phyloP scores from a whole-genome alignment of 2,797 vertebrate genomes.

The Kryptopterus vitreolus region DNA sequence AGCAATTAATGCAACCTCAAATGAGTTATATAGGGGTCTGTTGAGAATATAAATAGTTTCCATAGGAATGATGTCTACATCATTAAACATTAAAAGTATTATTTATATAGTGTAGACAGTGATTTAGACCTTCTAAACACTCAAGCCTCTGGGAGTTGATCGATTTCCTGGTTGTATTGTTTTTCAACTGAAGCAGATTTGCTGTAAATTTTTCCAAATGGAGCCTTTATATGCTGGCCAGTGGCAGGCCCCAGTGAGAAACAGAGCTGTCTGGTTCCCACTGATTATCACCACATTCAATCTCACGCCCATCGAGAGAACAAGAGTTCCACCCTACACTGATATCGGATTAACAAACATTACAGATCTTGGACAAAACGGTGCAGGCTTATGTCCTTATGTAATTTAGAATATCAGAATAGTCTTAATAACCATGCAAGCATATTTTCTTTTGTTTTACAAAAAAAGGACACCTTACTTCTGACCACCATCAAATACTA shows the following conservation, averaged over 20 bases:
- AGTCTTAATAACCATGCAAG: too few relatives aligned
- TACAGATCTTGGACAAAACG: background rate
- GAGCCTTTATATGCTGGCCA: constrained; percentile 51
- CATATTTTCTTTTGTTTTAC: too few relatives aligned
- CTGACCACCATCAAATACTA: too few relatives aligned
- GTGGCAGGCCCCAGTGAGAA: constrained; percentile 57
- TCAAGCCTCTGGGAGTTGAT: background rate
- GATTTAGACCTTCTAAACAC: background rate
- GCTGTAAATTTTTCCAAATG: constrained; percentile 37
- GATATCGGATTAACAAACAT: constrained; percentile 55
- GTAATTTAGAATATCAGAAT: too few relatives aligned
- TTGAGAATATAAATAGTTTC: background rate
- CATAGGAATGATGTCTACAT: background rate
- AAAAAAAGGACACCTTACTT: too few relatives aligned
- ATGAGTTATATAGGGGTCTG: background rate
- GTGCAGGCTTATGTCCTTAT: too few relatives aligned
- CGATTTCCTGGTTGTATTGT: constrained; percentile 6
- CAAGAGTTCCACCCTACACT: constrained; percentile 37
- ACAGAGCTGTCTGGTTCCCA: constrained; percentile 60
- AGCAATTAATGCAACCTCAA: background rate
- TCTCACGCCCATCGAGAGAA: constrained; percentile 54
- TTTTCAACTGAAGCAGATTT: constrained; percentile 46
- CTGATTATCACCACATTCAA: constrained; percentile 57
- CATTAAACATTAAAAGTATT: too few relatives aligned
- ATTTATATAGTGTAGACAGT: background rate